These are phyloP conservation scores for Tapera naevia DNA, from an alignment of 2,797 vertebrate species.

Conservation along the genomic window DNA sequence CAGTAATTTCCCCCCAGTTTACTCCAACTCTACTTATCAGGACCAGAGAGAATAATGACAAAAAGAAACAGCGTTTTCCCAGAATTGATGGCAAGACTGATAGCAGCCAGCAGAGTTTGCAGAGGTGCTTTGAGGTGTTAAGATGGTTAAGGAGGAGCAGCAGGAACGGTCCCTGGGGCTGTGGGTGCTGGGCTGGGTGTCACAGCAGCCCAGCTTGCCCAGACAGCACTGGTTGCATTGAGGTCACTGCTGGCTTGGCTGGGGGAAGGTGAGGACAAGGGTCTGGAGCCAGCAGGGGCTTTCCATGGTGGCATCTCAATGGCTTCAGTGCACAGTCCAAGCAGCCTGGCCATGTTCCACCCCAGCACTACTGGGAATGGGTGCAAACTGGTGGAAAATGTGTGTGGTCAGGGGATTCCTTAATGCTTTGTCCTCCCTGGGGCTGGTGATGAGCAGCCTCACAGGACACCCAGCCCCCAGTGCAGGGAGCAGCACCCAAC, in stretches of 20 bases:
- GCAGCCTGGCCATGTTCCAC: neutral
- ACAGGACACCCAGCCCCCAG: no score
- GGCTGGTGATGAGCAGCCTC: neutral
- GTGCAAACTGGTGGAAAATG: rapidly evolving
- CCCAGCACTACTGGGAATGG: rapidly evolving
- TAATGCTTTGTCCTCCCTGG: rapidly evolving
- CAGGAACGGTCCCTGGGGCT: neutral
- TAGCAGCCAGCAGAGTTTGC: neutral
- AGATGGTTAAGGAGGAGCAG: rapidly evolving
- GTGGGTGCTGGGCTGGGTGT: neutral
- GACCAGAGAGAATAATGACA: neutral
- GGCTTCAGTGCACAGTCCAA: rapidly evolving
- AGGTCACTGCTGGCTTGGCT: no score
- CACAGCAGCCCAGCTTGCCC: neutral
- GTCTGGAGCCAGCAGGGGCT: rapidly evolving
- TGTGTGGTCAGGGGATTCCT: rapidly evolving
- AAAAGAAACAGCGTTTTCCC: neutral
- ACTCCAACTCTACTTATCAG: neutral
- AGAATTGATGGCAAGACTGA: neutral
- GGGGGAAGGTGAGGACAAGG: neutral
- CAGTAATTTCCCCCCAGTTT: neutral
- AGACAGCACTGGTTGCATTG: rapidly evolving
- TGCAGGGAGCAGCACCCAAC: rapidly evolving
- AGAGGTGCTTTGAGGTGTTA: neutral
- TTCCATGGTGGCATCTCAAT: rapidly evolving